Base-by-base conservation (phyloP, 2,113 vertebrate species). In the Rhea americana region DNA sequence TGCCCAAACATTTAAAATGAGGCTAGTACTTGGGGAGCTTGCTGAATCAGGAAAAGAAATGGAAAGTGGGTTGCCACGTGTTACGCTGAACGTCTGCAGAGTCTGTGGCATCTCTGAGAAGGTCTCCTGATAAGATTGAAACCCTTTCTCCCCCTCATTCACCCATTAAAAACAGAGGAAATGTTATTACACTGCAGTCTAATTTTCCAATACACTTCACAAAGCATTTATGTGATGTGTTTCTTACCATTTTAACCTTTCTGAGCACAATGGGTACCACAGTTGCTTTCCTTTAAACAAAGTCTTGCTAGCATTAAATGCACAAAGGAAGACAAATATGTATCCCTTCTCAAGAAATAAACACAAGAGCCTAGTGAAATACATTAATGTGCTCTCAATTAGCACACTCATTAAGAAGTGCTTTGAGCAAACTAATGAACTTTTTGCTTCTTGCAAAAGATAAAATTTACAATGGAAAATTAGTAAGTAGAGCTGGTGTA, bases 401-500 rank as follows among this genome's bases (percentile, higher is more conserved):
- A 97, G 26, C 55, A 80, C 80, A 90, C 51, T 96, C 85, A 96
- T 93, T 95, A 97, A 93, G 72, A 88, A 90, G 72, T 26, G 5
- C 93, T 96, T 88, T 87, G 73, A 94, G 74, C 15, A 65, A 91
- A 82, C 43, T 92, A 96, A 96, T 94, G 93, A 97, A 96, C 78
- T 96, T 96, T 93, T 94, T 95, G 55, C 72, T 95, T 96, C 79
- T 96, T 87, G 83, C 47, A 87, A 66, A 93, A 93, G 82, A 91
- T 73, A 91, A 80, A 95, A 96, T 93, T 96, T 96, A 94, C 90
- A 94, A 76, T 82, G 71, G 92, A 86, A 95, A 96, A 95, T 95
- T 87, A 89, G 21, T 78, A 80, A 89, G 77, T 71, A 70, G 90
- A 87, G 85, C 83, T 92, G 51, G 63, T 86, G 13, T 76, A 93